Conservation (phyloP, 2,888 invertebrate genomes). For the Drosophila anomalipes region DNA sequence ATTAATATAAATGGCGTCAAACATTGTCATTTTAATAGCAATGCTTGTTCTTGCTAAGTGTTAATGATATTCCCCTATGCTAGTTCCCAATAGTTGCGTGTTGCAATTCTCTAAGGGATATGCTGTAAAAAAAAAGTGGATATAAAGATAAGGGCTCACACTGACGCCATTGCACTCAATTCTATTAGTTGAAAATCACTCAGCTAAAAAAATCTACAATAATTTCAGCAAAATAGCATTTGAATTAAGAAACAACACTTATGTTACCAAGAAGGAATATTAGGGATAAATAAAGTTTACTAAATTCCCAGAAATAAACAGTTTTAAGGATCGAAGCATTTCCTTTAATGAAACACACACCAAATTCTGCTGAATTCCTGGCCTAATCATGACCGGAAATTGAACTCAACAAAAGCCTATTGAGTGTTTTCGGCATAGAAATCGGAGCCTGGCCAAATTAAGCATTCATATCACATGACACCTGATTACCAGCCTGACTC, state of each 20-base stretch:
- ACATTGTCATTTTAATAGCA: conserved; percentile 57
- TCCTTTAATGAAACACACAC: background rate
- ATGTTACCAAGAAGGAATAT: background rate
- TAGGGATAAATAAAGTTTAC: background rate
- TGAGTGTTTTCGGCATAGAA: conserved; percentile 17
- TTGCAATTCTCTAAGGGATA: conserved; percentile 19
- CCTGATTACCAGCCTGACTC: conserved; percentile 37
- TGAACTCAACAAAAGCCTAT: background rate
- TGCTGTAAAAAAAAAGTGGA: background rate
- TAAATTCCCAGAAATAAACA: background rate
- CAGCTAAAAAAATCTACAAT: background rate
- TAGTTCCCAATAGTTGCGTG: conserved; percentile 42
- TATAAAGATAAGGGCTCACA: background rate
- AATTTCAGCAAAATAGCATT: background rate
- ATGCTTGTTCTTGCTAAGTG: conserved; percentile 45
- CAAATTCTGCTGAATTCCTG: conserved; percentile 22
- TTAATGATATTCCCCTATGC: conserved; percentile 27
- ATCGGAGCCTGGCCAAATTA: conserved; percentile 56
- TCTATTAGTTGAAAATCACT: background rate
- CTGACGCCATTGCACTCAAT: background rate
- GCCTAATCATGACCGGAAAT: conserved; percentile 30
- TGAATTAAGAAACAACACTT: background rate
- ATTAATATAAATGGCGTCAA: conserved; percentile 70
- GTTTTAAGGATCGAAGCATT: background rate
- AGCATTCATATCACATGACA: conserved; percentile 74